Evolutionary conservation across 2,113 vertebrate species (phyloP).

Genomic region (Cygnus buccinator): DNA sequence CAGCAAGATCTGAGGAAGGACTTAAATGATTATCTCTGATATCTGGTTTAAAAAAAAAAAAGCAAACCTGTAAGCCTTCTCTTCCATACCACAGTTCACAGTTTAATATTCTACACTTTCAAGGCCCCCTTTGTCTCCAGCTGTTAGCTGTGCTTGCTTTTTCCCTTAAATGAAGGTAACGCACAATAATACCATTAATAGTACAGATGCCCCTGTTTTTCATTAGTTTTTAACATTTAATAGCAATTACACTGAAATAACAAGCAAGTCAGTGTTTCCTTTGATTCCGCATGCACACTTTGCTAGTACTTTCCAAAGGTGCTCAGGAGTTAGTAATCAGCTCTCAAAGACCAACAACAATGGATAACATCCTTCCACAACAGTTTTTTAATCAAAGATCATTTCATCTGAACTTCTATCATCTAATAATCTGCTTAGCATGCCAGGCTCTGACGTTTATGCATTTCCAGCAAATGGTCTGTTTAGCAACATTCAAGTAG

Average conservation of each 20-base stretch:
- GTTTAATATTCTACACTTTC: background rate
- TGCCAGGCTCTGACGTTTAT: background rate
- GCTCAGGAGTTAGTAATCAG: background rate
- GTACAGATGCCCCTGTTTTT: background rate
- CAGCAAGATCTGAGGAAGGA: no score
- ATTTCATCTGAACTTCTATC: background rate
- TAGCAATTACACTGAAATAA: background rate
- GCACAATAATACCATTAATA: background rate
- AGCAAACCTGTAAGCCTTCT: background rate
- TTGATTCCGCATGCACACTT: background rate
- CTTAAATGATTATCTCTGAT: background rate
- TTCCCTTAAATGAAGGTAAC: background rate
- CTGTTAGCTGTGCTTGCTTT: background rate
- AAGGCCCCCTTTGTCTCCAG: background rate
- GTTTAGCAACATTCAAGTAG: background rate
- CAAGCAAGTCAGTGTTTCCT: background rate
- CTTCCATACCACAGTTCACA: background rate
- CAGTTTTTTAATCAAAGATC: background rate
- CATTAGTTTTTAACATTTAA: background rate
- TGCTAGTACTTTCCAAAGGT: background rate
- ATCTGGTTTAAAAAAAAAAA: background rate
- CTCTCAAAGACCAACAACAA: background rate
- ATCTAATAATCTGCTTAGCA: background rate
- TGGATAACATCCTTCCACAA: background rate
- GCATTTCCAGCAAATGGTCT: background rate